Percentiles rank a stretch among this genome's conserved stretches.
Conservation (phyloP, 2,113 vertebrate species). For the Patagioenas fasciata region DNA sequence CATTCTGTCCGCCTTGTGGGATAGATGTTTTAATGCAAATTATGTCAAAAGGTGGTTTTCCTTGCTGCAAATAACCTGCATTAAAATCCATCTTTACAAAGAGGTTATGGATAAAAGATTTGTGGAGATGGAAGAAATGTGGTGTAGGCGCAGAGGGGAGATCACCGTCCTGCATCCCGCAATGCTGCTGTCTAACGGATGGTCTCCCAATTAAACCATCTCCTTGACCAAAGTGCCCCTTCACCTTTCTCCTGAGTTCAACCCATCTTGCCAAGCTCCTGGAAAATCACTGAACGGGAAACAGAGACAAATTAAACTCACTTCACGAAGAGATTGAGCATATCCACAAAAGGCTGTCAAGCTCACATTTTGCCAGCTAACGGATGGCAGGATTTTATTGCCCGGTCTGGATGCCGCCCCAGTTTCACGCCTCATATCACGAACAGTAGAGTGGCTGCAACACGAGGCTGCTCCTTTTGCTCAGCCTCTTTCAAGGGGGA, state of each 20-base stretch:
- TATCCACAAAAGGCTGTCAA: not conserved
- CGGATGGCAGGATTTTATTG: not conserved
- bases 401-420: not conserved
- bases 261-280: not conserved
- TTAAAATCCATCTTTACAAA: not conserved
- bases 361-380: not conserved
- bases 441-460: not conserved
- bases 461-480: not conserved
- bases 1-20: not conserved
- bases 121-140: not conserved
- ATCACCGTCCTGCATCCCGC: not conserved
- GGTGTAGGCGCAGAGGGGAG: not conserved
- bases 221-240: not conserved
- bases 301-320: not conserved
- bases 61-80: not conserved
- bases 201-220: not conserved
- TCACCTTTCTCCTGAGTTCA: not conserved
- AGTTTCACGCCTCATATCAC: not conserved
- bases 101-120: not conserved
- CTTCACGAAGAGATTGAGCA: not conserved
- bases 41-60: not conserved
- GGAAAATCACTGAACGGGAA: not conserved
- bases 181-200: rapidly evolving
- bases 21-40: not conserved
- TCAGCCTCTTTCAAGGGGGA: not conserved